phyloP scores from a whole-genome alignment of 2,888 invertebrate species.

The Laspeyria flexula region DNA sequence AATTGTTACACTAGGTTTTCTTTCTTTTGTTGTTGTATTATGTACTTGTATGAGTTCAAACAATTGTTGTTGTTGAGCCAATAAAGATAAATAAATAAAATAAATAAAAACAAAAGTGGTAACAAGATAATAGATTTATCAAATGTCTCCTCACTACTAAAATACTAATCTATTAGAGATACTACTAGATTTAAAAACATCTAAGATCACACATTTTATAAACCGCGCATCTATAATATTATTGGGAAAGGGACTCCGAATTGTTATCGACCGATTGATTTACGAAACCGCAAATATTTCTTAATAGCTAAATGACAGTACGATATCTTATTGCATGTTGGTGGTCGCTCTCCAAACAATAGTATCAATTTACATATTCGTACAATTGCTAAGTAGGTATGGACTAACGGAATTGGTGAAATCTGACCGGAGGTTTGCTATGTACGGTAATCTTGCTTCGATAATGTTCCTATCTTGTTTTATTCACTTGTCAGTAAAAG shows the following conservation, averaged over 20 bases:
- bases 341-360: slow-evolving; percentile 32
- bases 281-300: slow-evolving; percentile 7
- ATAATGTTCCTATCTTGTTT: slow-evolving; percentile 20
- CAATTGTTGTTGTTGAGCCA: too few relatives aligned
- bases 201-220: too few relatives aligned
- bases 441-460: slow-evolving; percentile 35
- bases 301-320: slow-evolving; percentile 15
- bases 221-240: not conserved
- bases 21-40: too few relatives aligned
- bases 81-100: too few relatives aligned
- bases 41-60: too few relatives aligned
- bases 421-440: slow-evolving; percentile 40
- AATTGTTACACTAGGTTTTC: too few relatives aligned
- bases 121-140: too few relatives aligned
- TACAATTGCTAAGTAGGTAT: slow-evolving; percentile 23
- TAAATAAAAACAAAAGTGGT: too few relatives aligned
- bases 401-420: slow-evolving; percentile 46
- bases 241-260: not conserved
- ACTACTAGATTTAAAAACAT: too few relatives aligned
- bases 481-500: slow-evolving; percentile 17
- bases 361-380: slow-evolving; percentile 35
- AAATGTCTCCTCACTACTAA: too few relatives aligned
- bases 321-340: slow-evolving; percentile 10
- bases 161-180: too few relatives aligned
- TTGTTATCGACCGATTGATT: not conserved